Percentiles rank a stretch among this genome's conserved stretches.
phyloP scores from a whole-genome alignment of 2,113 vertebrate species.

The Pycnonotus jocosus region DNA sequence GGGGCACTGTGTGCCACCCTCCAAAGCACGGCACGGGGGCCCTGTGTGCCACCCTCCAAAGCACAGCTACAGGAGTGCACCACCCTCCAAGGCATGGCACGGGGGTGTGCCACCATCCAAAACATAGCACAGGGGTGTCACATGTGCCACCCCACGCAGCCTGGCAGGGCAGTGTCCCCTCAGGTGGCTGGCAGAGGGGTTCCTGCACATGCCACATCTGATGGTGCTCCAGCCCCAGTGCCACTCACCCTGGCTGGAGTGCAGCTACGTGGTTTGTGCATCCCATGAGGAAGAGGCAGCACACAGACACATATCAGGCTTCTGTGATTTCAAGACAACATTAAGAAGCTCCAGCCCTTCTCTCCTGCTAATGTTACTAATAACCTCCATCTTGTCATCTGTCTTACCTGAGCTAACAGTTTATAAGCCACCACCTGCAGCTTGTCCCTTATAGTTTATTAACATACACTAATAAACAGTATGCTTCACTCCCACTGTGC shows the following conservation, averaged over 20 bases:
- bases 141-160: fast-evolving
- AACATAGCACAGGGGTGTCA: neutral
- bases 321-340: neutral
- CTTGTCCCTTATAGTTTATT: conserved; percentile 67
- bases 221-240: neutral
- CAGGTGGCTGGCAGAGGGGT: neutral
- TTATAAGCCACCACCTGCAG: conserved; percentile 35
- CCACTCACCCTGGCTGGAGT: neutral
- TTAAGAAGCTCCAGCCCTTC: neutral
- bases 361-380: neutral
- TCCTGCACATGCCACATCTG: neutral
- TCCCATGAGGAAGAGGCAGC: neutral
- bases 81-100: fast-evolving
- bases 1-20: too few relatives aligned
- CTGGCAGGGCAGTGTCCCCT: neutral
- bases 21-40: fast-evolving
- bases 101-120: fast-evolving
- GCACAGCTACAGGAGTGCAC: neutral
- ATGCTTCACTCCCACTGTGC: conserved; percentile 38
- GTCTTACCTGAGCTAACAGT: conserved; percentile 51
- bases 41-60: neutral
- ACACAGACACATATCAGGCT: fast-evolving
- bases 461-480: conserved; percentile 72
- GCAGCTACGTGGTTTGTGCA: fast-evolving
- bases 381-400: neutral